phyloP scores from a whole-genome alignment of 2,888 invertebrate genomes.

The Melanotus villosus region DNA sequence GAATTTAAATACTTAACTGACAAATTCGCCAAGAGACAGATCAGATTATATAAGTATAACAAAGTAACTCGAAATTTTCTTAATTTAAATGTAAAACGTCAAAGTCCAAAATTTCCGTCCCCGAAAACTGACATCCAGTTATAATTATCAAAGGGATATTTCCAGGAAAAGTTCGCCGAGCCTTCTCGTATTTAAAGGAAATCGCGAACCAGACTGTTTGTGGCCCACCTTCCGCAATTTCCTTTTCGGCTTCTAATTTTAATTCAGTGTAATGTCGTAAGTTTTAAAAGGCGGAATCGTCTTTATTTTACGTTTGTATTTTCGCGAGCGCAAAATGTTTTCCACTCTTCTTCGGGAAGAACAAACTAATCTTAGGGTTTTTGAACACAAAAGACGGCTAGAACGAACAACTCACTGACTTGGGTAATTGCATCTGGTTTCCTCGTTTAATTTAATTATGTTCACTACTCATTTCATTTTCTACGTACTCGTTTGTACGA shows the following conservation, averaged over 20 bases:
- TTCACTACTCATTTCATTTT: constrained; percentile 45
- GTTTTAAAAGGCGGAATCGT: not conserved
- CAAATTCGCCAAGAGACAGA: too few species aligned
- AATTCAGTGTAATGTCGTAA: constrained; percentile 14
- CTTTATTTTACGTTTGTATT: not conserved
- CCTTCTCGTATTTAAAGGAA: not conserved
- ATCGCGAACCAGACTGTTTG: not conserved
- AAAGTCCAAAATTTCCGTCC: too few species aligned
- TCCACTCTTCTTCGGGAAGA: constrained; percentile 18
- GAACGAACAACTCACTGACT: constrained; percentile 38
- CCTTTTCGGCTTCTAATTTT: constrained; percentile 27
- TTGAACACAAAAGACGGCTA: constrained; percentile 38
- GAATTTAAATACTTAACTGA: too few species aligned
- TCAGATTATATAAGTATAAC: too few species aligned
- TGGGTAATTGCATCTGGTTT: constrained; percentile 44
- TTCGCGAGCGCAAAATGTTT: constrained; percentile 9
- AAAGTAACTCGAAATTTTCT: too few species aligned
- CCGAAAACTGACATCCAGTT: too few species aligned
- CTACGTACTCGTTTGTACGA: constrained; percentile 13
- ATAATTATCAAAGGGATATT: too few species aligned
- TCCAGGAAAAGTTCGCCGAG: too few species aligned
- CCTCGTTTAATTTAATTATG: constrained; percentile 46
- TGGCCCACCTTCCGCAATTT: constrained; percentile 3
- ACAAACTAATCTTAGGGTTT: constrained; percentile 45
- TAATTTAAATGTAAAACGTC: too few species aligned